Percentiles rank a stretch among this genome's conserved stretches.
Conservation (phyloP, 1,140 invertebrate genomes). For the Hylaeus anthracinus region DNA sequence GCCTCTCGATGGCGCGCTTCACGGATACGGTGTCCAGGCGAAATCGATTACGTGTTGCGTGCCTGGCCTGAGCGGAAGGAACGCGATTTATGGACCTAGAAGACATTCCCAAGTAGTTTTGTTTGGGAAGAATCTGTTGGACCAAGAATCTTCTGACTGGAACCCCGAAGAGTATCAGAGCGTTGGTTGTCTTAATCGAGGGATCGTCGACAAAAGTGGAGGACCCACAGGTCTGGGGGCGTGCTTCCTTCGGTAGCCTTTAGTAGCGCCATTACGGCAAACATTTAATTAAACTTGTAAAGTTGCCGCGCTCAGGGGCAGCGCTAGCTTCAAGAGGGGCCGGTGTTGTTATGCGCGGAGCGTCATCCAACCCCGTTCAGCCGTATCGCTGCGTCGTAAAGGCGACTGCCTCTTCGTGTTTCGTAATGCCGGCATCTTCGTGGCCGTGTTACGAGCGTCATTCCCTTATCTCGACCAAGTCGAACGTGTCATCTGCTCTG, state of each 20-base stretch:
- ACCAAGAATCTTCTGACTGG: no score
- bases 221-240: conserved; percentile 8
- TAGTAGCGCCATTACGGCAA: conserved; percentile 60
- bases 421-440: conserved; percentile 78
- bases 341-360: conserved; percentile 76
- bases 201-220: conserved; percentile 38
- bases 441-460: conserved; percentile 74
- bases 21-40: not conserved
- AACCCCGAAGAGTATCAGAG: no score
- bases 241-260: conserved; percentile 53
- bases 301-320: conserved; percentile 12
- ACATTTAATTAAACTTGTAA: conserved; percentile 78
- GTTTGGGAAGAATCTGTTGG: not conserved
- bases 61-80: not conserved
- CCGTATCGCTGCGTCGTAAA: conserved; percentile 72
- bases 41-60: conserved; percentile 43
- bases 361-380: conserved; percentile 61
- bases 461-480: conserved; percentile 74
- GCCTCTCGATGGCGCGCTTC: not conserved
- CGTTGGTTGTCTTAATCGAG: conserved; percentile 25
- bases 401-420: conserved; percentile 73
- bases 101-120: no score
- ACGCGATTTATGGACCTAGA: no score
- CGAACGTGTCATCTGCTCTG: conserved; percentile 78
- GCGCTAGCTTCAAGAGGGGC: conserved; percentile 55